These are phyloP conservation scores for Campopleginae sp. DNA, from an alignment of 2,888 invertebrate species.

Conservation along the genomic window DNA sequence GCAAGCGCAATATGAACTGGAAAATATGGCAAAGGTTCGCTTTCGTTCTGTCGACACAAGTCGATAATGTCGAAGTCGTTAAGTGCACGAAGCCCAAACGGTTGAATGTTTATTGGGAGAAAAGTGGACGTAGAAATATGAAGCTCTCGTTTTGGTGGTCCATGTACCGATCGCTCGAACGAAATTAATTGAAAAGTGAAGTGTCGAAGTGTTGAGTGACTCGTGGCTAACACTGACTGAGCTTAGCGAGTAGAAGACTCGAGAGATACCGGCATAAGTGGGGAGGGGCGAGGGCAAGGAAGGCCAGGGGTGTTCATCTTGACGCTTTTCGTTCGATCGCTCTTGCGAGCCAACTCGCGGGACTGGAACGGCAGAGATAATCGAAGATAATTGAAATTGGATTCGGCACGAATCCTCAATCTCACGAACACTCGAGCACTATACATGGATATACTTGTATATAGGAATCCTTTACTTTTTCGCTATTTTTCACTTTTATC, in stretches of 20 bases:
- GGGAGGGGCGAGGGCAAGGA: background rate
- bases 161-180: slow-evolving; percentile 36
- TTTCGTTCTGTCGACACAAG: slow-evolving; percentile 17
- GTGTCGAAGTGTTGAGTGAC: slow-evolving; percentile 62
- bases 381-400: slow-evolving; percentile 69
- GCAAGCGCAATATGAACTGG: background rate
- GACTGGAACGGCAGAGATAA: slow-evolving; percentile 63
- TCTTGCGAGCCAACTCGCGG: slow-evolving; percentile 55
- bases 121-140: slow-evolving; percentile 54
- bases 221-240: slow-evolving; percentile 39
- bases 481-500: slow-evolving; percentile 44
- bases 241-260: slow-evolving; percentile 20
- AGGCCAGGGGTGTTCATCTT: slow-evolving; percentile 23
- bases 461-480: slow-evolving; percentile 7
- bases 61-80: background rate
- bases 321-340: slow-evolving; percentile 40
- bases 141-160: slow-evolving; percentile 47
- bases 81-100: slow-evolving; percentile 23
- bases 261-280: slow-evolving; percentile 1
- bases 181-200: slow-evolving; percentile 68
- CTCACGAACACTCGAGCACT: slow-evolving; percentile 47
- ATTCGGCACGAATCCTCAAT: slow-evolving; percentile 66
- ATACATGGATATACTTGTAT: slow-evolving; percentile 3
- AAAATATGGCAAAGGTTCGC: background rate
- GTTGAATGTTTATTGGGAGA: slow-evolving; percentile 45